phyloP scores from a whole-genome alignment of 2,888 invertebrate species.

The Apoderus coryli region DNA sequence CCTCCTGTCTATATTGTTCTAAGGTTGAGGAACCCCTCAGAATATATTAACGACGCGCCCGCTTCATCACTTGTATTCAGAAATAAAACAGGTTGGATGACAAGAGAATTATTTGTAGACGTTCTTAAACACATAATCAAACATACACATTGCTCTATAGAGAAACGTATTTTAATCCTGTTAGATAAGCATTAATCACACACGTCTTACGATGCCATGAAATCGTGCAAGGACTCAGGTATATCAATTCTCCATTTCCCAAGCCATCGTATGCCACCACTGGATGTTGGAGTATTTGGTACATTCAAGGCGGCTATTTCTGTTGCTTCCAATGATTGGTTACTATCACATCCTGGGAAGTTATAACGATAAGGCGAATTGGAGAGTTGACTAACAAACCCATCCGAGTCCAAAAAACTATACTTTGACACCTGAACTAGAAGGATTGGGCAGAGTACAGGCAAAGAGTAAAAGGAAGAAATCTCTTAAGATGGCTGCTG shows the following conservation, averaged over 20 bases:
- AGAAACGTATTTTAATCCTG: constrained; percentile 5
- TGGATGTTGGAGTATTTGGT: constrained; percentile 11
- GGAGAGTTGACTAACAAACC: too few relatives aligned
- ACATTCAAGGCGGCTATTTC: constrained; percentile 9
- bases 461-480: constrained; percentile 5
- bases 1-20: constrained; percentile 7
- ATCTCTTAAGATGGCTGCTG: constrained; percentile 5
- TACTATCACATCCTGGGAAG: constrained; percentile 10
- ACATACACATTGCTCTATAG: constrained; percentile 3
- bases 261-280: too few relatives aligned
- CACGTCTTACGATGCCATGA: neutral
- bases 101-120: constrained; percentile 2
- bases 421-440: constrained; percentile 1
- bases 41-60: constrained; percentile 5
- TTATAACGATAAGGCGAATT: constrained; percentile 9
- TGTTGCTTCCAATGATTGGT: constrained; percentile 10
- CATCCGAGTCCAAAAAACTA: too few relatives aligned
- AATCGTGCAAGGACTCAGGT: constrained; percentile 6
- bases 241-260: constrained; percentile 7
- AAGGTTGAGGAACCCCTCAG: constrained; percentile 4
- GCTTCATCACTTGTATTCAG: constrained; percentile 5
- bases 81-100: constrained; percentile 10
- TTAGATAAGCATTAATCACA: constrained; percentile 5
- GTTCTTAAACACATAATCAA: constrained; percentile 1
- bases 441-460: constrained; percentile 6